Evolutionary conservation across 2,888 invertebrate species (phyloP), one percentile per base, ranked within the genome.

Genomic region (Willowsia nigromaculata): DNA sequence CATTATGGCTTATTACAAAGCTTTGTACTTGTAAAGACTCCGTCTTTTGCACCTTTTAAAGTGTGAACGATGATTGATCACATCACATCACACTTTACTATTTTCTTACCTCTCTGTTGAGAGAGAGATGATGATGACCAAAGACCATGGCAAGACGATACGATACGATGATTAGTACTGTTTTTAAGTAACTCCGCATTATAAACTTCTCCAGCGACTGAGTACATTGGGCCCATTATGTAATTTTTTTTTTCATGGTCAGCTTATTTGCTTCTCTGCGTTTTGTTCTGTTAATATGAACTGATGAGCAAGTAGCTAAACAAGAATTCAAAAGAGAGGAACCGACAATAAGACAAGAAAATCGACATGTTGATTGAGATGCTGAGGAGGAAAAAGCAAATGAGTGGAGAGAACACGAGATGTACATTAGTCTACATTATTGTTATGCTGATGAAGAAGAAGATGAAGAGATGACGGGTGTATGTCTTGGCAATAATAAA

Each of bases 61-160:
- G 82, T 65, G 82, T 65, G 71, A 71, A 84, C 50, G 71, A 84
- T 84, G 71, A 76, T 76, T 47, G 83, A 84, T 84, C 83, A 71
- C 83, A 71, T 71, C 71, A 71, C 65, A 65, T n/a, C n/a, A n/a
- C n/a, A n/a, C n/a, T n/a, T n/a, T n/a, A n/a, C n/a, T n/a, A n/a
- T n/a, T n/a, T n/a, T n/a, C n/a, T n/a, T n/a, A n/a, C n/a, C n/a
- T n/a, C n/a, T n/a, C 65, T 65, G 33, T 13, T 65, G 33, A 30
- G 22, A 82, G 30, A 82, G 82, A 15, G 62, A 62, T 56, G 53
- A n/a, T 56, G 53, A 56, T 56, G 53, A 56, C 11, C 13, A 47
- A 9, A 11, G 50, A 15, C n/a, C n/a, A n/a, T n/a, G n/a, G n/a
- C n/a, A n/a, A n/a, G n/a, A n/a, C n/a, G 13, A 50, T 50, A 50